Conservation (phyloP, 2,113 vertebrate species). For the Orcinus orca region DNA sequence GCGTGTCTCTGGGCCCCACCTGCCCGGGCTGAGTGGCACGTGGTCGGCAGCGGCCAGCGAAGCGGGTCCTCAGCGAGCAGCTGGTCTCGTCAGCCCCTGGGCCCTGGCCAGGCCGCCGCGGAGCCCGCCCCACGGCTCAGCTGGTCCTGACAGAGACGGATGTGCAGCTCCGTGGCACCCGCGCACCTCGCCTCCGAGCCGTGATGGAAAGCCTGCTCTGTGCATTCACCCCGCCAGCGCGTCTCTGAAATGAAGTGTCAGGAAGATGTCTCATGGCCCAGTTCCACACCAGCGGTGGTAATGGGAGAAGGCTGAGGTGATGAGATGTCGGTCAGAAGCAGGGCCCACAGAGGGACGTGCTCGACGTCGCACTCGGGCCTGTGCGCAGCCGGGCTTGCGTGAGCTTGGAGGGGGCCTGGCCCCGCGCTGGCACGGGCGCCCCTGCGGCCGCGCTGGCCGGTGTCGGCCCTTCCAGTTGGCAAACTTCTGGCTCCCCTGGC, state of each 20-base stretch:
- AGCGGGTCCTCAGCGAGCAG: constrained; percentile 59
- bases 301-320: constrained; percentile 85
- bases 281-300: constrained; percentile 83
- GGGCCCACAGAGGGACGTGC: constrained; percentile 56
- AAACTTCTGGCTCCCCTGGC: background rate
- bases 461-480: background rate
- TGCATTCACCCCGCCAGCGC: constrained; percentile 80
- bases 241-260: constrained; percentile 87
- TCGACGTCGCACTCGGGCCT: background rate
- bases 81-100: constrained; percentile 62
- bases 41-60: constrained; percentile 12
- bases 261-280: constrained; percentile 82
- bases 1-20: constrained; percentile 22
- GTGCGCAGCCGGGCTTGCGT: constrained; percentile 44
- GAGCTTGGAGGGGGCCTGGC: background rate
- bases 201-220: constrained; percentile 86
- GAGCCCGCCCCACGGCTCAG: constrained; percentile 77
- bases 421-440: background rate
- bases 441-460: fast-evolving
- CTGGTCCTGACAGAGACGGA: constrained; percentile 86
- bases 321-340: constrained; percentile 85
- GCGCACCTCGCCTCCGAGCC: background rate
- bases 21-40: constrained; percentile 29
- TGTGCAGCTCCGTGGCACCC: constrained; percentile 39
- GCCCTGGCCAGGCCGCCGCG: constrained; percentile 79